A percentile compares a stretch with the other conserved stretches of the same genome.
Conservation (phyloP, 2,888 invertebrate genomes). For the Hylaea fasciaria region DNA sequence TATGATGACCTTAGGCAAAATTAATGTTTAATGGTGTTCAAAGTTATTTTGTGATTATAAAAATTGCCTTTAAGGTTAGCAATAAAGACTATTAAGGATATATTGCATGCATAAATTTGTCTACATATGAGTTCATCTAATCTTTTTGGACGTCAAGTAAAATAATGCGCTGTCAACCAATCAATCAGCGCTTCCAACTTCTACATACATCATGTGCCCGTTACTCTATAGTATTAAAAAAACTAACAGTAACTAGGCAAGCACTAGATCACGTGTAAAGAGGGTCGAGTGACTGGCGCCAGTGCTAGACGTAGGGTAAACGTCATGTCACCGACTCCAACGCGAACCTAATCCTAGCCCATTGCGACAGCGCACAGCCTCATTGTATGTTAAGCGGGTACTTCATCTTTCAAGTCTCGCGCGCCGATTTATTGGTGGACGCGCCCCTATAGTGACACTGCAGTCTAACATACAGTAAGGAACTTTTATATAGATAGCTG, state of each 20-base stretch:
- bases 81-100: conserved; percentile 35
- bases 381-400: conserved; percentile 84
- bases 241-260: not conserved
- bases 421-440: conserved; percentile 79
- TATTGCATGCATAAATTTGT: conserved; percentile 33
- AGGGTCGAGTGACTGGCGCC: conserved; percentile 46
- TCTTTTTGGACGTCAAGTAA: not conserved
- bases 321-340: conserved; percentile 53
- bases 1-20: conserved; percentile 42
- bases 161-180: not conserved
- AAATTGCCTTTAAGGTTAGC: conserved; percentile 38
- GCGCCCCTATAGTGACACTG: conserved; percentile 74
- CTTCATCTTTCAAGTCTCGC: conserved; percentile 77
- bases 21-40: conserved; percentile 30
- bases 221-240: no score
- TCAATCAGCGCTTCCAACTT: no score
- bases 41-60: conserved; percentile 40
- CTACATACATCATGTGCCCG: no score
- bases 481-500: conserved; percentile 1
- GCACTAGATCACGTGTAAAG: conserved; percentile 2
- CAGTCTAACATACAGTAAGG: conserved; percentile 26
- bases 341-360: conserved; percentile 63
- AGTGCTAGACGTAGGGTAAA: conserved; percentile 50
- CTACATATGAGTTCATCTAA: conserved; percentile 28
- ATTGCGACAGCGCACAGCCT: conserved; percentile 74